These are phyloP conservation scores for Morpho deidamia DNA, from an alignment of 2,888 invertebrate species.

Conservation along the genomic window DNA sequence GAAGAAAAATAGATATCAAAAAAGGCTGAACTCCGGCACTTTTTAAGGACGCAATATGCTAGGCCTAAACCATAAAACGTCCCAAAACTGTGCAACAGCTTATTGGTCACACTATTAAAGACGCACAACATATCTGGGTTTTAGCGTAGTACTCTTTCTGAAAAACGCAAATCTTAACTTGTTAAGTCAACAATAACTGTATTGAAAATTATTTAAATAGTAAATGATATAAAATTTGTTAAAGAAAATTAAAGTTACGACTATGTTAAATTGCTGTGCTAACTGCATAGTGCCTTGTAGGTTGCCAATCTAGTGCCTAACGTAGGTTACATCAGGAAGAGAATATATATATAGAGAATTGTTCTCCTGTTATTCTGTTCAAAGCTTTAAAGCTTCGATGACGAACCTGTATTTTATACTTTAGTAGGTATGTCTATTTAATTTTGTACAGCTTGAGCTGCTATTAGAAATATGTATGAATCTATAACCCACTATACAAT, in stretches of 20 bases:
- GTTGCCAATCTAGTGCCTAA: constrained; percentile 80
- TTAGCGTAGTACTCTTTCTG: neutral
- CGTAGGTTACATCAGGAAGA: constrained; percentile 38
- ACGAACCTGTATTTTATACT: constrained; percentile 15
- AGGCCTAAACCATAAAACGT: too few relatives aligned
- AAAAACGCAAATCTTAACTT: neutral
- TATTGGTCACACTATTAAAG: too few relatives aligned
- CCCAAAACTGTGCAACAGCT: too few relatives aligned
- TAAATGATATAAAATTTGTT: constrained; percentile 43
- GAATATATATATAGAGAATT: constrained; percentile 30
- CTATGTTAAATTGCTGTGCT: constrained; percentile 71
- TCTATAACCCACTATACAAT: constrained; percentile 13
- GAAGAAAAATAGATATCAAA: too few relatives aligned
- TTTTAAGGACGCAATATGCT: too few relatives aligned
- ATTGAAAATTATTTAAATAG: constrained; percentile 26
- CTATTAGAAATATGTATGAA: constrained; percentile 8
- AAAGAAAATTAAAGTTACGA: constrained; percentile 44
- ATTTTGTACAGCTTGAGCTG: constrained; percentile 17
- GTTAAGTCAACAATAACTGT: constrained; percentile 13
- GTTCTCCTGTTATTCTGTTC: constrained; percentile 30
- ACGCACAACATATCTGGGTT: too few relatives aligned
- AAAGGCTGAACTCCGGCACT: too few relatives aligned
- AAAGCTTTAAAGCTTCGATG: constrained; percentile 29
- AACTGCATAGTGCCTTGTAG: constrained; percentile 80
- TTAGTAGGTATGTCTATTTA: constrained; percentile 1